A percentile compares a stretch with the other conserved stretches of the same genome.
phyloP scores from a whole-genome alignment of 2,113 vertebrate genomes.

The Bagarius yarrelli region DNA sequence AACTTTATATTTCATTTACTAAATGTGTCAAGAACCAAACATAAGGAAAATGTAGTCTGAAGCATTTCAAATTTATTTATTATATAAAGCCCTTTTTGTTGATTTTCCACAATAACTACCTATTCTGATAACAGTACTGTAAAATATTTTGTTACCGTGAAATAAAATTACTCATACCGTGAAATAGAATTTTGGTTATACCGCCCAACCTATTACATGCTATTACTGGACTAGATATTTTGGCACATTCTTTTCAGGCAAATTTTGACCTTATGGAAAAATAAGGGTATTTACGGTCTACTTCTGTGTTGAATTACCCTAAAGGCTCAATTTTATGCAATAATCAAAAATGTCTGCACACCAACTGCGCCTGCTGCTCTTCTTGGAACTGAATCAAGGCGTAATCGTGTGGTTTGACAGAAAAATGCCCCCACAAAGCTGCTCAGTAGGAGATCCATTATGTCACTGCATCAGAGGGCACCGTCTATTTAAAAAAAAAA shows the following conservation, averaged over 20 bases:
- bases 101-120: no score
- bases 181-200: no score
- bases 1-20: no score
- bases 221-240: neutral
- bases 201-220: neutral
- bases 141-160: no score
- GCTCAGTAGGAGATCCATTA: neutral
- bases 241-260: neutral
- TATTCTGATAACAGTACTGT: no score
- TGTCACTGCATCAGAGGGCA: slow-evolving; percentile 35
- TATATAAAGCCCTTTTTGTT: no score
- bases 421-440: neutral
- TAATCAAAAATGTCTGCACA: slow-evolving; percentile 22
- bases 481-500: slow-evolving; percentile 1
- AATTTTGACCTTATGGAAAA: slow-evolving; percentile 16
- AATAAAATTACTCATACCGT: no score
- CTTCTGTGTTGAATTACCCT: neutral
- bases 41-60: no score
- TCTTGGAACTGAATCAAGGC: slow-evolving; percentile 10
- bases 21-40: no score
- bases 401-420: neutral
- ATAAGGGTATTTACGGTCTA: neutral
- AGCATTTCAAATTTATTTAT: no score
- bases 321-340: slow-evolving; percentile 1
- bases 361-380: slow-evolving; percentile 6